These are phyloP conservation scores for Macropodus opercularis DNA, from an alignment of 2,797 vertebrate species.

Conservation along the genomic window DNA sequence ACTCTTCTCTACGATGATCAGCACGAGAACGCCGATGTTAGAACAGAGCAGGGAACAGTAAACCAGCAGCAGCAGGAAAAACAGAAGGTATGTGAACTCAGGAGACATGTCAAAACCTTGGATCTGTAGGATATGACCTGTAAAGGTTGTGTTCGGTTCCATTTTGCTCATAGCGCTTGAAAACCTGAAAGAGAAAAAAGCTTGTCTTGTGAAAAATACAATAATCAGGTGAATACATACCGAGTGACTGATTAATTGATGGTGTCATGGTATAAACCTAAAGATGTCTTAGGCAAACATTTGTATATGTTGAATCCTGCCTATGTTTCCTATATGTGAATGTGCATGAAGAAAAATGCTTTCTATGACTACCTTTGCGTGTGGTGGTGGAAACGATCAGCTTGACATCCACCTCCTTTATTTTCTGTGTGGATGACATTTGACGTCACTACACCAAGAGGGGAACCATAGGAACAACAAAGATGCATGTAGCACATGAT, in stretches of 20 bases:
- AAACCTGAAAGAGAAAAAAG: slow-evolving; percentile 32
- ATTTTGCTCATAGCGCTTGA: slow-evolving; percentile 36
- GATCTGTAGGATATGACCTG: slow-evolving; percentile 53
- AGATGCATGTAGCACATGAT: too few relatives aligned
- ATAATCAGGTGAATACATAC: not conserved
- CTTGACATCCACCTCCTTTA: too few relatives aligned
- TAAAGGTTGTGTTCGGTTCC: slow-evolving; percentile 57
- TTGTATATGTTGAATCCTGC: too few relatives aligned
- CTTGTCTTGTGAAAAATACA: too few relatives aligned
- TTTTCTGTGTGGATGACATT: not conserved
- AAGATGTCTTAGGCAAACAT: too few relatives aligned
- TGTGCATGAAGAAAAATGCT: too few relatives aligned
- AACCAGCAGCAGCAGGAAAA: slow-evolving; percentile 64
- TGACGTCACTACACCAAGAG: not conserved
- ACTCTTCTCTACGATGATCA: slow-evolving; percentile 67
- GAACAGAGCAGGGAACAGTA: slow-evolving; percentile 65
- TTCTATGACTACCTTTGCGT: too few relatives aligned
- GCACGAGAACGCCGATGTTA: slow-evolving; percentile 62
- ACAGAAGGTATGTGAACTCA: slow-evolving; percentile 58
- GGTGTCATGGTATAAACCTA: too few relatives aligned
- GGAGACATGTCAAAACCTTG: slow-evolving; percentile 66
- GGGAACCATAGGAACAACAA: too few relatives aligned
- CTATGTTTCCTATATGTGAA: too few relatives aligned
- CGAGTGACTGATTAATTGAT: too few relatives aligned
- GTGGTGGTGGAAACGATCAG: not conserved